phyloP scores from a whole-genome alignment of 1,140 invertebrate genomes.

The Drosophila grimshawi region DNA sequence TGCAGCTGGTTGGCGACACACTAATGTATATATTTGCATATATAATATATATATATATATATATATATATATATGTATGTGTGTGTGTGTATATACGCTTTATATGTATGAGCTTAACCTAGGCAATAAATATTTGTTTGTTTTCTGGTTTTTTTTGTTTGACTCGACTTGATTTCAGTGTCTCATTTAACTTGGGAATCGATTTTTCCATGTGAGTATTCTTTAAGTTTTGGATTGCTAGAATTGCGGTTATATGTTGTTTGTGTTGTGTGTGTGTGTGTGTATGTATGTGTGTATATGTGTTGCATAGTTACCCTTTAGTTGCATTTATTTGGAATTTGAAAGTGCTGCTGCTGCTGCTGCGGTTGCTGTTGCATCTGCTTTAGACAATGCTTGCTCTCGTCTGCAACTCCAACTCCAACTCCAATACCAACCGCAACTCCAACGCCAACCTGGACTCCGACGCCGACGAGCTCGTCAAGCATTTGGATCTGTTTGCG shows the following conservation, averaged over 20 bases:
- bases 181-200: constrained; percentile 10
- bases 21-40: not conserved
- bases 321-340: constrained; percentile 40
- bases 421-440: constrained; percentile 9
- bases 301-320: constrained; percentile 43
- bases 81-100: constrained; percentile 38
- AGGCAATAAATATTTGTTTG: constrained; percentile 67
- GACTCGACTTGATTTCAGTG: constrained; percentile 45
- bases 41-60: constrained; percentile 49
- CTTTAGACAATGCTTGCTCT: constrained; percentile 37
- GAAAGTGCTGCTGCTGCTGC: constrained; percentile 47
- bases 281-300: constrained; percentile 26
- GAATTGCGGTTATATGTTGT: constrained; percentile 59
- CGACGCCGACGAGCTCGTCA: constrained; percentile 56
- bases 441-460: not conserved
- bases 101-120: constrained; percentile 72
- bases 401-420: not conserved
- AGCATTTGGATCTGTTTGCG: constrained; percentile 71
- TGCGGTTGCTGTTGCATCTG: not conserved
- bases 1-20: constrained; percentile 4
- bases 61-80: constrained; percentile 36
- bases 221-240: constrained; percentile 64
- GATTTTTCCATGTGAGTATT: constrained; percentile 21
- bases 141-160: constrained; percentile 10
- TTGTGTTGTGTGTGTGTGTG: constrained; percentile 32